phyloP scores from a whole-genome alignment of 1,140 invertebrate species.

The Trichonephila clavata region DNA sequence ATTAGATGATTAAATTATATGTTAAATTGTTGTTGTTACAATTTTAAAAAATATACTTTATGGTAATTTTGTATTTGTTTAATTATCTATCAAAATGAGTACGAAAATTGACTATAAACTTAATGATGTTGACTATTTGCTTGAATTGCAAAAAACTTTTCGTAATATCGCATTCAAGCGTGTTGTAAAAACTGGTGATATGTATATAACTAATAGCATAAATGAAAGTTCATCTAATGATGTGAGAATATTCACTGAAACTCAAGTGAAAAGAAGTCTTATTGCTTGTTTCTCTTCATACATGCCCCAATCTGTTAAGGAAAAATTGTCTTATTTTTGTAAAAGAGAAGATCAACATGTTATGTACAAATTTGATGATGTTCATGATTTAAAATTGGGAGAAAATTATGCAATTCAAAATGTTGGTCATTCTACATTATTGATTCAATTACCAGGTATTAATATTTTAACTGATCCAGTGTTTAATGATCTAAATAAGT shows the following conservation, averaged over 20 bases:
- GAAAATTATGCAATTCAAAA: slow-evolving; percentile 66
- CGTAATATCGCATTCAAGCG: slow-evolving; percentile 6
- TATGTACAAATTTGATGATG: slow-evolving; percentile 61
- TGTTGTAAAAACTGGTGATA: slow-evolving; percentile 16
- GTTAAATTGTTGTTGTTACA: too few relatives aligned
- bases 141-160: slow-evolving; percentile 35
- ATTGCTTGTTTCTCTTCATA: not conserved
- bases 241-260: slow-evolving; percentile 59
- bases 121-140: slow-evolving; percentile 32
- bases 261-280: slow-evolving; percentile 50
- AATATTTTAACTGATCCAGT: slow-evolving; percentile 69
- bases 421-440: slow-evolving; percentile 49
- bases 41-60: too few relatives aligned
- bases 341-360: slow-evolving; percentile 31
- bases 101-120: not conserved
- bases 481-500: slow-evolving; percentile 25
- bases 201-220: slow-evolving; percentile 59
- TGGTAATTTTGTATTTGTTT: not conserved
- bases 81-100: not conserved
- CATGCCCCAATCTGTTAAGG: not conserved
- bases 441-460: slow-evolving; percentile 55
- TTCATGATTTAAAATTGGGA: not conserved
- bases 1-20: too few relatives aligned
- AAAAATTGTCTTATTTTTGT: slow-evolving; percentile 53
- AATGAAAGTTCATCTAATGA: slow-evolving; percentile 50